Evolutionary conservation across 2,888 invertebrate species (phyloP).

Genomic region (Dryadula phaetusa): DNA sequence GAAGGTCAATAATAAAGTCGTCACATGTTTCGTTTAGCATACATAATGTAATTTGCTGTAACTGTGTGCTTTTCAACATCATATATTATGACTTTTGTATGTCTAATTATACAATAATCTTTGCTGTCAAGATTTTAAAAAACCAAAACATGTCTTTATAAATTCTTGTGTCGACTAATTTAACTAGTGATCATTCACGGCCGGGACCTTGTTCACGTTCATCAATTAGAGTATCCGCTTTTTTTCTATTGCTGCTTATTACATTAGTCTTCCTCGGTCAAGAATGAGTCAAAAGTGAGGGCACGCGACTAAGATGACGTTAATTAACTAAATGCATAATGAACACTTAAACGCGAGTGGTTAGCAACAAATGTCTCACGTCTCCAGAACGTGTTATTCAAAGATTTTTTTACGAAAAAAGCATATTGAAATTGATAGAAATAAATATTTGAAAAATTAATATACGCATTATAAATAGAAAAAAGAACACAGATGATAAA

Average conservation of each 20-base stretch:
- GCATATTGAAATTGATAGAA: no score
- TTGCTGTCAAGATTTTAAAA: background rate
- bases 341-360: conserved; percentile 48
- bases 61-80: no score
- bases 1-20: no score
- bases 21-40: no score
- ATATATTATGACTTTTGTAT: background rate
- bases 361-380: conserved; percentile 17
- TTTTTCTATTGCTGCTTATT: conserved; percentile 76
- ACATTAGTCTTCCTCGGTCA: conserved; percentile 70
- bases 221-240: conserved; percentile 81
- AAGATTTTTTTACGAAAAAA: no score
- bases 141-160: conserved; percentile 11
- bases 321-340: conserved; percentile 61
- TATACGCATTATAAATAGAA: no score
- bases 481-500: no score
- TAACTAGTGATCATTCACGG: conserved; percentile 53
- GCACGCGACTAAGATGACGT: conserved; percentile 61
- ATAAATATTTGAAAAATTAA: no score
- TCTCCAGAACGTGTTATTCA: background rate
- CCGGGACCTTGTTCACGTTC: conserved; percentile 72
- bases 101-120: background rate
- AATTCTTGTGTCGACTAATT: conserved; percentile 34
- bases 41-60: no score
- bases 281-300: conserved; percentile 69